These are phyloP conservation scores for Onychostoma macrolepis DNA, from an alignment of 2,113 vertebrate genomes.

Conservation along the genomic window DNA sequence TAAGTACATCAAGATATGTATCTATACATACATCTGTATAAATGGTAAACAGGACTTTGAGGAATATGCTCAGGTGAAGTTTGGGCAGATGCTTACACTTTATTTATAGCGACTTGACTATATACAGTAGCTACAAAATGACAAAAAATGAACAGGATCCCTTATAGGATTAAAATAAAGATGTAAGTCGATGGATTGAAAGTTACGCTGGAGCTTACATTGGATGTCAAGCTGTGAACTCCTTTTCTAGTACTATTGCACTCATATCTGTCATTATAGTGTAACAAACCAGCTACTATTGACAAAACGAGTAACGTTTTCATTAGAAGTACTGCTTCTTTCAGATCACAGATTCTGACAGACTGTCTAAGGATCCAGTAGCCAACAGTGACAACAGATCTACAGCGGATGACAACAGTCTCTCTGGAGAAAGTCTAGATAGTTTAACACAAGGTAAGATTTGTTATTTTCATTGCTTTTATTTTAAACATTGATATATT, in stretches of 20 bases:
- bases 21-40: not conserved
- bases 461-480: constrained; percentile 54
- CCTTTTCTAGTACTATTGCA: not conserved
- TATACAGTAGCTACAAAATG: not conserved
- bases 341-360: constrained; percentile 65
- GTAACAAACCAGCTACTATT: not conserved
- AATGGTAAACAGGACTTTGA: not conserved
- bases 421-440: constrained; percentile 89
- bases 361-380: constrained; percentile 65
- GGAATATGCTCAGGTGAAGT: not conserved
- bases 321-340: not conserved
- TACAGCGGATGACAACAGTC: constrained; percentile 85
- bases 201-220: not conserved
- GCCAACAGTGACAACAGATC: constrained; percentile 64
- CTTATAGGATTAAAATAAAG: not conserved
- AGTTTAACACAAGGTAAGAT: constrained; percentile 86
- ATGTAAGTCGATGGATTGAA: not conserved
- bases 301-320: not conserved
- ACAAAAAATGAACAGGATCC: not conserved
- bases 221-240: not conserved
- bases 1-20: constrained; percentile 62
- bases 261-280: not conserved
- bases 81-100: not conserved
- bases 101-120: not conserved
- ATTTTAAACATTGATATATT: not conserved